Evolutionary conservation across 2,797 vertebrate species (phyloP).

Genomic region (Xenentodon cancila): DNA sequence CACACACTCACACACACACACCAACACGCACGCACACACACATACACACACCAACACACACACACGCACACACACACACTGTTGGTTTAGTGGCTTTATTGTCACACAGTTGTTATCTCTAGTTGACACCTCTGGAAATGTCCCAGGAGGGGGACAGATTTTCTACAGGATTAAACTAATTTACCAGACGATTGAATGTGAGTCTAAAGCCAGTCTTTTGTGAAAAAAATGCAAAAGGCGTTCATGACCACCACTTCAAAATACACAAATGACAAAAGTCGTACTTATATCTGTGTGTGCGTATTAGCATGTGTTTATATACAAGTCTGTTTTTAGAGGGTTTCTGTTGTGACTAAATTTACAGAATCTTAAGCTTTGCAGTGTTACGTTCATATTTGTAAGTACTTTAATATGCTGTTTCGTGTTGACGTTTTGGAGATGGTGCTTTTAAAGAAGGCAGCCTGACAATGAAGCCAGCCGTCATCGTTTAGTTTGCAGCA

Average conservation of each 20-base stretch:
- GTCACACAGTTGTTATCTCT: slow-evolving; percentile 78
- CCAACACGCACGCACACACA: slow-evolving; percentile 16
- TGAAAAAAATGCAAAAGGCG: slow-evolving; percentile 68
- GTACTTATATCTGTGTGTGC: slow-evolving; percentile 29
- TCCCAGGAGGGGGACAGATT: slow-evolving; percentile 81
- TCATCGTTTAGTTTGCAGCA: slow-evolving; percentile 72
- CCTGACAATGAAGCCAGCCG: slow-evolving; percentile 54
- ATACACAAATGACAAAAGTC: slow-evolving; percentile 63
- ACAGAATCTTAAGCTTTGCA: not conserved
- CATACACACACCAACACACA: not conserved
- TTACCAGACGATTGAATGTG: slow-evolving; percentile 84
- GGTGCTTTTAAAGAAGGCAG: slow-evolving; percentile 45
- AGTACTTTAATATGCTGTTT: slow-evolving; percentile 30
- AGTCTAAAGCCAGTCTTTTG: slow-evolving; percentile 80
- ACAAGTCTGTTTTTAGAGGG: slow-evolving; percentile 16
- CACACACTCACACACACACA: not conserved
- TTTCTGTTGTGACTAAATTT: slow-evolving; percentile 17
- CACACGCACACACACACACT: slow-evolving; percentile 9
- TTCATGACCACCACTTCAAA: slow-evolving; percentile 56
- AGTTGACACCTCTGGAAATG: slow-evolving; percentile 81
- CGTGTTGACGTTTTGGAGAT: slow-evolving; percentile 38
- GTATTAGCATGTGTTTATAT: slow-evolving; percentile 21
- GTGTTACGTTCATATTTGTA: slow-evolving; percentile 17
- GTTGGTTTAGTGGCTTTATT: slow-evolving; percentile 72
- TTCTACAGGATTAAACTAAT: slow-evolving; percentile 83